Percentiles rank a stretch among this genome's conserved stretches.
Evolutionary conservation across 2,797 vertebrate species (phyloP).

Genomic region (Pteronotus mesoamericanus): DNA sequence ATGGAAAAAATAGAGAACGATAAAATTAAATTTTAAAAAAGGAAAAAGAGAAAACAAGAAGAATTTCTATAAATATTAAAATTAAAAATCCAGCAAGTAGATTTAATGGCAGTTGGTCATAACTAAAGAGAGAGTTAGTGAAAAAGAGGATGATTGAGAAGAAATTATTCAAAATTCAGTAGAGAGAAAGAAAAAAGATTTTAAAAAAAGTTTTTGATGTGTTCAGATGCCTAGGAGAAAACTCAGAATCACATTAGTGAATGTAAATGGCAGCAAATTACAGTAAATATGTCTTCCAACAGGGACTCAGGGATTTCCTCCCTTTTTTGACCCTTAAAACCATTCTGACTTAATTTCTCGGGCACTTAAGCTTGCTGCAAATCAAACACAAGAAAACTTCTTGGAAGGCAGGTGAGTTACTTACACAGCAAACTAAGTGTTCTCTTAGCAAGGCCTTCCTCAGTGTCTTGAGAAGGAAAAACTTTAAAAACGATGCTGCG

Average conservation of each 20-base stretch:
- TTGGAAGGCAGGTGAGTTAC: constrained; percentile 20
- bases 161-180: not conserved
- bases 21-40: not conserved
- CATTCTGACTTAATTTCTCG: constrained; percentile 1
- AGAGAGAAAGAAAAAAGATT: not conserved
- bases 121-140: constrained; percentile 25
- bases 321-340: not conserved
- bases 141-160: constrained; percentile 7
- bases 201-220: not conserved
- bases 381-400: constrained; percentile 25
- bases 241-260: not conserved
- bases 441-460: not conserved
- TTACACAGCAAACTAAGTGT: not conserved
- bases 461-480: constrained; percentile 1
- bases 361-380: not conserved
- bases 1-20: not conserved
- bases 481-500: not conserved
- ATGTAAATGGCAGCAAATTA: not conserved
- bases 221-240: not conserved
- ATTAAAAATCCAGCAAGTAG: not conserved
- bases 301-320: not conserved
- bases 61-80: constrained; percentile 11
- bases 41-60: not conserved
- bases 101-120: not conserved
- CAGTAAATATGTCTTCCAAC: not conserved